A percentile compares a stretch with the other conserved stretches of the same genome.
phyloP scores from a whole-genome alignment of 2,113 vertebrate species.

The Anarrhichthys ocellatus region DNA sequence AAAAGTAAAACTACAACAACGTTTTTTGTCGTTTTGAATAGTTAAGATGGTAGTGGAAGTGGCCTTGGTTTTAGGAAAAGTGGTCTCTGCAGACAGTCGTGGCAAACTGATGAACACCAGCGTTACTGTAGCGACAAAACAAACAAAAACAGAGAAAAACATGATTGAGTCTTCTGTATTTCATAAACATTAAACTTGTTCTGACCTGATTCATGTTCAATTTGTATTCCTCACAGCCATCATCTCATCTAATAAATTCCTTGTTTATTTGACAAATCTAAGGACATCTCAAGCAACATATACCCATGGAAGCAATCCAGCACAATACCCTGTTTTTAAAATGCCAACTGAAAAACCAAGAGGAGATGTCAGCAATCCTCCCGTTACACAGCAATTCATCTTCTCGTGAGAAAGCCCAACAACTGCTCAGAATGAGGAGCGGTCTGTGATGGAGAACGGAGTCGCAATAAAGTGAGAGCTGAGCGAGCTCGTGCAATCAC shows the following conservation, averaged over 20 bases:
- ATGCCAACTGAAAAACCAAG: constrained; percentile 17
- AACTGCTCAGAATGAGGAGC: constrained; percentile 26
- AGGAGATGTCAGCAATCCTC: constrained; percentile 6
- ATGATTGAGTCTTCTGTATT: not conserved
- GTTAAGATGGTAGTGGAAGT: not conserved
- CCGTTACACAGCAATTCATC: constrained; percentile 15
- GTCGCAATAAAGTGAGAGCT: constrained; percentile 47
- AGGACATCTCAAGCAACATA: not conserved
- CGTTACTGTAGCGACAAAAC: not conserved
- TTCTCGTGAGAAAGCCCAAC: constrained; percentile 20
- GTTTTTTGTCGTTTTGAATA: not conserved
- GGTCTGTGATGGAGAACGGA: constrained; percentile 21
- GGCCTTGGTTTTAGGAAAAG: not conserved
- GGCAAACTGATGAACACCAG: not conserved
- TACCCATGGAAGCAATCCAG: not conserved
- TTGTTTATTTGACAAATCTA: constrained; percentile 22
- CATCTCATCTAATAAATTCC: constrained; percentile 3
- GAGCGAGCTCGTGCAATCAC: constrained; percentile 55
- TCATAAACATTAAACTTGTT: constrained; percentile 15
- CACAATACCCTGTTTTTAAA: not conserved
- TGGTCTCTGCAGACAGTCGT: not conserved
- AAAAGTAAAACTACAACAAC: too few relatives aligned
- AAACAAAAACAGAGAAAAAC: not conserved
- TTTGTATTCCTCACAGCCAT: constrained; percentile 5
- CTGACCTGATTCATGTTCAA: not conserved